A percentile compares a stretch with the other conserved stretches of the same genome.
These are phyloP conservation scores for Caenorhabditis sp. DNA, from an alignment of 2,888 invertebrate genomes.

Conservation along the genomic window DNA sequence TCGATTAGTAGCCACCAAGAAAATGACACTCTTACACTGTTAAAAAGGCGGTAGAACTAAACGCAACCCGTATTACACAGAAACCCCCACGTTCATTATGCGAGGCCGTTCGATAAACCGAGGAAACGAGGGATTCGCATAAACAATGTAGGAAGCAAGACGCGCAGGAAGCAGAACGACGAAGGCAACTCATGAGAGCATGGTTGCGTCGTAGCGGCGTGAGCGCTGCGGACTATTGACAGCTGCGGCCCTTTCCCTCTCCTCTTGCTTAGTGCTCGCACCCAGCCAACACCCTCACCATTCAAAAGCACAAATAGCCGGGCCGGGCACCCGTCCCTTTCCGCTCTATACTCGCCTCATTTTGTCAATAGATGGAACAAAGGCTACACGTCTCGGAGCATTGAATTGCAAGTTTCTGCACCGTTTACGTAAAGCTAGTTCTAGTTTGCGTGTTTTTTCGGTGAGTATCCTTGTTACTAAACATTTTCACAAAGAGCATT, in stretches of 20 bases:
- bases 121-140: background rate
- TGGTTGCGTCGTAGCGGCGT: conserved; percentile 56
- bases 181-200: conserved; percentile 37
- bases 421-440: conserved; percentile 32
- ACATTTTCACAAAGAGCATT: background rate
- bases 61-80: conserved; percentile 13
- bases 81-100: background rate
- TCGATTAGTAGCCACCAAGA: background rate
- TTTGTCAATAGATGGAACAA: conserved; percentile 63
- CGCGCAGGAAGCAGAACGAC: conserved; percentile 40
- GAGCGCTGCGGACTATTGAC: conserved; percentile 60
- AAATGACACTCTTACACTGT: conserved; percentile 5
- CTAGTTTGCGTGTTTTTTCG: conserved; percentile 1
- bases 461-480: conserved; percentile 30
- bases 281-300: conserved; percentile 32
- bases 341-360: conserved; percentile 29
- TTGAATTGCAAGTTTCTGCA: conserved; percentile 43
- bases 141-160: too few relatives aligned
- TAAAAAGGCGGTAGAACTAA: background rate
- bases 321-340: conserved; percentile 53
- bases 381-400: conserved; percentile 54
- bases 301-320: conserved; percentile 47
- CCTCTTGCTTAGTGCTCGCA: conserved; percentile 27
- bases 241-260: conserved; percentile 42
- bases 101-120: conserved; percentile 20